These are phyloP conservation scores for Silurus asotus DNA, from an alignment of 2,113 vertebrate genomes.

Conservation along the genomic window DNA sequence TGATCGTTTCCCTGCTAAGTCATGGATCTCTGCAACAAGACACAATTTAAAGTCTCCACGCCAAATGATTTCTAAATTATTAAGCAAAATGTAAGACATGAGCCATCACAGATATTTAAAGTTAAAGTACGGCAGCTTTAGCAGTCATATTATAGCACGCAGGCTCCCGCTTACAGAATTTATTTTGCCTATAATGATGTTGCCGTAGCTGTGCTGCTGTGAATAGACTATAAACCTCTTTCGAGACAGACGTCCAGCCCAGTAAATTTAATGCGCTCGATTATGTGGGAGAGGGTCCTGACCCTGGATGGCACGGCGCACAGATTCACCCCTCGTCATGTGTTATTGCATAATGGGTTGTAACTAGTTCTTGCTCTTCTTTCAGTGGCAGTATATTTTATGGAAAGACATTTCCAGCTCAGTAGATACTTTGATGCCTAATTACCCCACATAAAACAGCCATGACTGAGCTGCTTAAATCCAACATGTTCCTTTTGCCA, in stretches of 20 bases:
- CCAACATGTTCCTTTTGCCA: slow-evolving; percentile 35
- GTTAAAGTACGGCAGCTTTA: neutral
- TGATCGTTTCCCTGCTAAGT: neutral
- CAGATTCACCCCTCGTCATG: neutral
- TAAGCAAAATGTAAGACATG: neutral
- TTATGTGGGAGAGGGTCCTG: neutral
- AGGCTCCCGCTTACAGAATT: neutral
- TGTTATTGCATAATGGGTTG: slow-evolving; percentile 12
- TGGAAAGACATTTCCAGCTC: slow-evolving; percentile 13
- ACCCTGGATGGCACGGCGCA: neutral
- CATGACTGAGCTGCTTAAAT: slow-evolving; percentile 41
- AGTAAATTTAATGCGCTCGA: neutral
- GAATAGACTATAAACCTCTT: neutral
- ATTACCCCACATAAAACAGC: slow-evolving; percentile 47
- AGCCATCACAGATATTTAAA: neutral
- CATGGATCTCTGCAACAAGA: neutral
- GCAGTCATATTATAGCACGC: neutral
- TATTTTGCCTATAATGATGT: neutral
- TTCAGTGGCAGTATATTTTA: slow-evolving; percentile 3
- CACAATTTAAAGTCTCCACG: neutral
- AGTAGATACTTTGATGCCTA: slow-evolving; percentile 34
- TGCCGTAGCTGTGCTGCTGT: neutral
- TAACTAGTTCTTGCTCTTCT: neutral
- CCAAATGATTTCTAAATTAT: neutral
- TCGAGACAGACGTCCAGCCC: neutral